A percentile compares a stretch with the other conserved stretches of the same genome.
Conservation (phyloP, 2,888 invertebrate species). For the Hartigia nigra region DNA sequence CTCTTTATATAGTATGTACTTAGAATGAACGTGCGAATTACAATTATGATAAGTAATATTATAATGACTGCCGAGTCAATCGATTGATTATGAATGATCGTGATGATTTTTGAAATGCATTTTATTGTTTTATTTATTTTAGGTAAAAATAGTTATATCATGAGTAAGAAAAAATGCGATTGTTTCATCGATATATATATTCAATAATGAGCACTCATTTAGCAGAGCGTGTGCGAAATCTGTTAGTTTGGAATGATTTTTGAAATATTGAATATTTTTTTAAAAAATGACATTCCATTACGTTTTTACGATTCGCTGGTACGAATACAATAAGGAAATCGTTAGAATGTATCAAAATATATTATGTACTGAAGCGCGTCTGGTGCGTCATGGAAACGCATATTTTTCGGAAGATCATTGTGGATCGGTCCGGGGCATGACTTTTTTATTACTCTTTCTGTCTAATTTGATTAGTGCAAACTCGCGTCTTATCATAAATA, state of each 20-base stretch:
- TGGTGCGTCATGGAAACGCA: slow-evolving; percentile 10
- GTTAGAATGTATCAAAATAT: background rate
- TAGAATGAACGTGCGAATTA: background rate
- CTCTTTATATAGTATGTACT: background rate
- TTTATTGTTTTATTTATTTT: background rate
- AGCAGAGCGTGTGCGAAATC: background rate
- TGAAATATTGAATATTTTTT: background rate
- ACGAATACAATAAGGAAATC: background rate
- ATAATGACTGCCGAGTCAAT: background rate
- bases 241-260: background rate
- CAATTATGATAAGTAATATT: background rate
- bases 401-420: slow-evolving; percentile 12
- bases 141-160: background rate
- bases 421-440: slow-evolving; percentile 11
- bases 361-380: background rate
- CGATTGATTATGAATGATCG: background rate
- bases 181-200: background rate
- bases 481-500: slow-evolving; percentile 1
- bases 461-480: slow-evolving; percentile 14
- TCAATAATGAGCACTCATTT: background rate
- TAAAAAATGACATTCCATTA: background rate
- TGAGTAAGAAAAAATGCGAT: background rate
- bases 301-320: background rate
- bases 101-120: background rate
- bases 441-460: slow-evolving; percentile 12